Base-by-base conservation (phyloP, 2,113 vertebrate species). In the Spheniscus mendiculus region DNA sequence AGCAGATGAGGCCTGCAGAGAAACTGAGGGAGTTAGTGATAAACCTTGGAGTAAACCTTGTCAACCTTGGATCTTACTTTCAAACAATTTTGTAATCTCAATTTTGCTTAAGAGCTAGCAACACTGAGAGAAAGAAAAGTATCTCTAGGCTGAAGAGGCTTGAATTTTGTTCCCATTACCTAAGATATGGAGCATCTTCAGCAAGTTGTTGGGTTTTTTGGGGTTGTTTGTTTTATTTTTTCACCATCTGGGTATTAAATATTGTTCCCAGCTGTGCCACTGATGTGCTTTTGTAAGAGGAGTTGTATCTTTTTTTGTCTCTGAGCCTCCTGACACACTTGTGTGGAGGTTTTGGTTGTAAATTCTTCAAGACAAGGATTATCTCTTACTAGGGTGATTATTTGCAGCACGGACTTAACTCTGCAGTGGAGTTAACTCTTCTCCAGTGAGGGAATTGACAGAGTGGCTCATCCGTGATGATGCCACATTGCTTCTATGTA, bases 401-500 rank as follows among this genome's bases (percentile, higher is more conserved):
- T 70, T 13, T 89, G 56, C 90, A 82, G 53, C 52, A 15, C 1
- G 2, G 58, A 61, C 29, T 72, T 79, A 50, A 58, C 47, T 47
- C 40, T 81, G 81, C 78, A 74, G 30, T 38, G 40, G 17, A 73
- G 40, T 70, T 44, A 52, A 58, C 27, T 22, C 42, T 67, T 45
- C 53, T 72, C 11, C 50, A 38, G 25, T 66, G 50, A 49, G 61
- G 44, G 76, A 55, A 17, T 2, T 73, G 73, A 21, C 42, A 58
- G 67, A 27, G 32, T 49, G 44, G 50, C 62, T 82, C 34, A 16
- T 15, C 6, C 0, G 1, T 58, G 74, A 13, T 72, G n/a, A 27
- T 47, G 38, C 34, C 47, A 19, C 0, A 0, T 44, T 89, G 40
- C 10, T 80, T 10, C 79, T 67, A 0, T 34, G 34, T 17, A 29